phyloP scores from a whole-genome alignment of 2,888 invertebrate genomes.

The Epistrophella euchroma region DNA sequence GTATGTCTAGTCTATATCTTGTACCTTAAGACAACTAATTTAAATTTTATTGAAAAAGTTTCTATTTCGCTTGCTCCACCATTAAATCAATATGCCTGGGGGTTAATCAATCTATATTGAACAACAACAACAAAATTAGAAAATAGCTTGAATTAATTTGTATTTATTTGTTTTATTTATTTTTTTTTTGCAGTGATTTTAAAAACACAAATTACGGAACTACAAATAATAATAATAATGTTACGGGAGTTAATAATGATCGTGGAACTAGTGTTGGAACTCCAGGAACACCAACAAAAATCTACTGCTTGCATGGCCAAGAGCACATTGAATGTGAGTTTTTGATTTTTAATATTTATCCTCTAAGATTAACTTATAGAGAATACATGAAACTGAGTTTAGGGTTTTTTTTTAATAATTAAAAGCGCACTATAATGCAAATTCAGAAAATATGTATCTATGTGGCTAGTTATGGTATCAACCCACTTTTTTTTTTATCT shows the following conservation, averaged over 20 bases:
- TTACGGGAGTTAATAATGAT: conserved; percentile 15
- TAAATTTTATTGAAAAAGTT: conserved; percentile 46
- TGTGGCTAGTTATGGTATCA: background rate
- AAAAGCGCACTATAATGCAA: too few species aligned
- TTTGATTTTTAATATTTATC: background rate
- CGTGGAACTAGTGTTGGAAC: background rate
- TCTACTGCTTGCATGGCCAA: conserved; percentile 55
- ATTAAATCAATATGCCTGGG: background rate
- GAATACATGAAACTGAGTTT: too few species aligned
- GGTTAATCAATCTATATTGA: conserved; percentile 1
- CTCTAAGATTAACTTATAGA: too few species aligned
- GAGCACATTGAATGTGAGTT: conserved; percentile 37
- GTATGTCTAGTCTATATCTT: background rate
- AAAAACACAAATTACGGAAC: conserved; percentile 53
- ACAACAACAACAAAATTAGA: background rate
- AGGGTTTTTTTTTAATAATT: too few species aligned
- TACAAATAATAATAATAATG: conserved; percentile 49
- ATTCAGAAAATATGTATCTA: too few species aligned
- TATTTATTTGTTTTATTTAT: background rate
- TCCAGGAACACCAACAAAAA: conserved; percentile 26
- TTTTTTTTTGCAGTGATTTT: conserved; percentile 42
- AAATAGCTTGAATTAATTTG: background rate
- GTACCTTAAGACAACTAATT: conserved; percentile 1
- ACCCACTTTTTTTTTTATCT: conserved; percentile 6
- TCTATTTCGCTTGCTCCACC: background rate